phyloP scores from a whole-genome alignment of 2,797 vertebrate species.

The Kryptolebias ocellatus region DNA sequence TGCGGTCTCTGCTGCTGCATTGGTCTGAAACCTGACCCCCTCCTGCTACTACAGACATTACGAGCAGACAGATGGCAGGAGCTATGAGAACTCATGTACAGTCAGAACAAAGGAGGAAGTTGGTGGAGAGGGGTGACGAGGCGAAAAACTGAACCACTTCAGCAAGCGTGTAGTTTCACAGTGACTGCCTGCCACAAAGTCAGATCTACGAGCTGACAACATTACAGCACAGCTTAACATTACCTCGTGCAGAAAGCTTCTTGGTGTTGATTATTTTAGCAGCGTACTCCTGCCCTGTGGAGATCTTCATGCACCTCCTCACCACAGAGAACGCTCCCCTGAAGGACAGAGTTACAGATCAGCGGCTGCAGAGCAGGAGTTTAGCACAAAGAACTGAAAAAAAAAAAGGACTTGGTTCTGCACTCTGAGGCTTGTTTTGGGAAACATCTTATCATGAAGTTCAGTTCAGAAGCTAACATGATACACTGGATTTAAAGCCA shows the following conservation, averaged over 20 bases:
- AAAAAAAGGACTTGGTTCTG: too few species aligned
- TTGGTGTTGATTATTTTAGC: constrained; percentile 99
- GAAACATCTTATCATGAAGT: too few species aligned
- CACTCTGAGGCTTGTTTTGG: too few species aligned
- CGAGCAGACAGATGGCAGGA: fast-evolving
- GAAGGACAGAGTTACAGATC: constrained; percentile 43
- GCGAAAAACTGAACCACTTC: background rate
- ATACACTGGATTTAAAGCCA: too few species aligned
- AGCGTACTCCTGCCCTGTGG: constrained; percentile 94
- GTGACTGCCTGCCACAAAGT: background rate
- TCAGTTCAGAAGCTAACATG: too few species aligned
- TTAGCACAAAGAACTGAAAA: too few species aligned
- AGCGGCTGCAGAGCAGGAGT: background rate
- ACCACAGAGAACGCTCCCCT: constrained; percentile 98
- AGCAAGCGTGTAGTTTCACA: background rate
- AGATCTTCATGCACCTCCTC: constrained; percentile 95
- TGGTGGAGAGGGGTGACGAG: background rate
- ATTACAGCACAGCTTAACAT: constrained; percentile 38
- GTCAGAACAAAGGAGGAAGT: constrained; percentile 22
- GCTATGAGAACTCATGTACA: constrained; percentile 7
- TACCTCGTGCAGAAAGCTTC: constrained; percentile 96
- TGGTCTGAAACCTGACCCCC: background rate
- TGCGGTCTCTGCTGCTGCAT: constrained; percentile 2
- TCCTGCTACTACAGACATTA: constrained; percentile 2
- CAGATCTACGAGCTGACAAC: background rate